Evolutionary conservation across 2,113 vertebrate species (phyloP).

Genomic region (Sceloporus undulatus): DNA sequence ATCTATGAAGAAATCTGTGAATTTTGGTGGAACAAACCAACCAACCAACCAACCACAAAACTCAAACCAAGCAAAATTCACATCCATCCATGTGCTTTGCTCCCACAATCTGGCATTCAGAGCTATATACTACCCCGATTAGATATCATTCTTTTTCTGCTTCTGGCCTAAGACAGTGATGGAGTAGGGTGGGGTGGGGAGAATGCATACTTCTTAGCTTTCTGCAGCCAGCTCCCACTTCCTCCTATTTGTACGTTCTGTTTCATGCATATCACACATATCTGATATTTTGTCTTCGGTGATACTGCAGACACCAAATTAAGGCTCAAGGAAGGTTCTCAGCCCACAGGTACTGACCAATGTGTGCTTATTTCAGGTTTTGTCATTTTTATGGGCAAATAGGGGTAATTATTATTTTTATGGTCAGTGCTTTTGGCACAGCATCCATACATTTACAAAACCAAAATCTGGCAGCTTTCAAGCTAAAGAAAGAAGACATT

Average conservation of each 20-base stretch:
- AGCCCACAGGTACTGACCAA: not conserved
- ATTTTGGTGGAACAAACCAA: too few species aligned
- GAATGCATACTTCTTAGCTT: too few species aligned
- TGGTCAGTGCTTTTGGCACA: not conserved
- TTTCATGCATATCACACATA: not conserved
- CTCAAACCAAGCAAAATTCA: too few species aligned
- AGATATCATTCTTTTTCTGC: not conserved
- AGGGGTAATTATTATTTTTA: not conserved
- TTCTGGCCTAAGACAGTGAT: not conserved
- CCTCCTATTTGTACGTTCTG: not conserved
- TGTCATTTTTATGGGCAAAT: constrained; percentile 3
- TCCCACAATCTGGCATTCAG: not conserved
- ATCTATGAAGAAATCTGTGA: too few species aligned
- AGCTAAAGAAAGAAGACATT: not conserved
- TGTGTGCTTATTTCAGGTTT: not conserved
- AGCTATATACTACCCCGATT: not conserved
- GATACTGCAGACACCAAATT: not conserved
- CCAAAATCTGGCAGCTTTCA: not conserved
- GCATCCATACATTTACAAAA: not conserved
- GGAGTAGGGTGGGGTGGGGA: too few species aligned
- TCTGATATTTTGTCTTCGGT: not conserved
- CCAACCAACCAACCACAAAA: too few species aligned
- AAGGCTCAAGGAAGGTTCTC: not conserved
- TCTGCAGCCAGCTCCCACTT: not conserved
- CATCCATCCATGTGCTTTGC: not conserved